Conservation (phyloP, 2,797 vertebrate species). For the Sebastiscus tertius region DNA sequence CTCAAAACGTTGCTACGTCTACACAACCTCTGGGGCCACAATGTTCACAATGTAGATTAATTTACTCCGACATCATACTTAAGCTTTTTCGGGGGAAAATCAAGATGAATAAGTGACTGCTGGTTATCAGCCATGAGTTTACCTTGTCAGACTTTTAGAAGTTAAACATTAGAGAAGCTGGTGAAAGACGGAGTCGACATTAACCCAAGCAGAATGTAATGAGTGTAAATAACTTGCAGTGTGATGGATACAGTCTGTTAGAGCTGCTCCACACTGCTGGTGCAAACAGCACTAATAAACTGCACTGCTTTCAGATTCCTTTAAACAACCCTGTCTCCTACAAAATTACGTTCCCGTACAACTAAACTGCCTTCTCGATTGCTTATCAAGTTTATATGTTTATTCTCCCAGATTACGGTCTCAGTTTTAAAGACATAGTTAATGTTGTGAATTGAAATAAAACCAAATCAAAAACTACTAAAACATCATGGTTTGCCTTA, state of each 20-base stretch:
- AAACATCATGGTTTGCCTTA: background rate
- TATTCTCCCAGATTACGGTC: background rate
- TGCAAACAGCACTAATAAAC: too few species aligned
- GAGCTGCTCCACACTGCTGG: too few species aligned
- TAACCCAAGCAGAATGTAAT: background rate
- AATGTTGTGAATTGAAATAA: background rate
- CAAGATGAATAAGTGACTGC: too few species aligned
- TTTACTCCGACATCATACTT: background rate
- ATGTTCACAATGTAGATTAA: background rate
- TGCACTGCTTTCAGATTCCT: background rate
- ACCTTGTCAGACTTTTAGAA: background rate
- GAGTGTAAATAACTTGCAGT: too few species aligned
- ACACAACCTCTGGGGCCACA: background rate
- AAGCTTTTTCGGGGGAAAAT: background rate
- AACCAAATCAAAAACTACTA: background rate
- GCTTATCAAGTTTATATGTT: background rate
- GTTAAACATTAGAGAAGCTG: background rate
- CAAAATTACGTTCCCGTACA: background rate
- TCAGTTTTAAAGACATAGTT: background rate
- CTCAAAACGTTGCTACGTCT: background rate
- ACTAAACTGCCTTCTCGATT: background rate
- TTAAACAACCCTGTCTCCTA: background rate
- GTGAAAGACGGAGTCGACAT: background rate
- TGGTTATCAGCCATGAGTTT: rapidly evolving
- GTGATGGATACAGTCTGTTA: too few species aligned